Evolutionary conservation across 2,888 invertebrate genomes (phyloP).

Genomic region (Nowickia ferox): DNA sequence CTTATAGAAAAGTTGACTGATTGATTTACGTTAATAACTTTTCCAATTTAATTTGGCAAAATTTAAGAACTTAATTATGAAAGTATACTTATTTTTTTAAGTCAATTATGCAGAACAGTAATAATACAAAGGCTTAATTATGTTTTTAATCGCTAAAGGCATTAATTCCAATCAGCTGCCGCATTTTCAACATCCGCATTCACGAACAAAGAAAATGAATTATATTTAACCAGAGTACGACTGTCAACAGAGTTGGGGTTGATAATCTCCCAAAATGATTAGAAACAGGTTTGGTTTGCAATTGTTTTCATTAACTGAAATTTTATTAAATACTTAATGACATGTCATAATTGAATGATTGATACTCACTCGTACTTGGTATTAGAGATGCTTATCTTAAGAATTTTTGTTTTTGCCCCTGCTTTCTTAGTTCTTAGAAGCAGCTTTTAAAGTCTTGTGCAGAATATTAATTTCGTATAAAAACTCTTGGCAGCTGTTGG

Average conservation of each 20-base stretch:
- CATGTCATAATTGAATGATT: conserved; percentile 31
- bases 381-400: conserved; percentile 19
- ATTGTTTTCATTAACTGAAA: background rate
- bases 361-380: conserved; percentile 15
- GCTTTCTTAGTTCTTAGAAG: background rate
- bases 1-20: no score
- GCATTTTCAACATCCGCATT: conserved; percentile 53
- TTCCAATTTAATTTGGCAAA: no score
- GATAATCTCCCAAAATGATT: conserved; percentile 41
- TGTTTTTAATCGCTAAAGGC: conserved; percentile 15
- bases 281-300: conserved; percentile 22
- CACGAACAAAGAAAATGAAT: conserved; percentile 5
- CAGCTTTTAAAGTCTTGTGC: background rate
- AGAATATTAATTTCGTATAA: conserved; percentile 55
- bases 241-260: conserved; percentile 37
- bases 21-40: no score
- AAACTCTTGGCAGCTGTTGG: background rate
- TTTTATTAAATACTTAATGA: conserved; percentile 24
- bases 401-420: conserved; percentile 17
- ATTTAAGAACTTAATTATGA: background rate
- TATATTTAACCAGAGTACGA: conserved; percentile 9
- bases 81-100: background rate
- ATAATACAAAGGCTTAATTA: background rate
- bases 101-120: background rate
- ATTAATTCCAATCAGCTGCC: background rate